A percentile compares a stretch with the other conserved stretches of the same genome.
These are phyloP conservation scores for Pseudomyrmex gracilis DNA, from an alignment of 1,140 invertebrate genomes.

Conservation along the genomic window DNA sequence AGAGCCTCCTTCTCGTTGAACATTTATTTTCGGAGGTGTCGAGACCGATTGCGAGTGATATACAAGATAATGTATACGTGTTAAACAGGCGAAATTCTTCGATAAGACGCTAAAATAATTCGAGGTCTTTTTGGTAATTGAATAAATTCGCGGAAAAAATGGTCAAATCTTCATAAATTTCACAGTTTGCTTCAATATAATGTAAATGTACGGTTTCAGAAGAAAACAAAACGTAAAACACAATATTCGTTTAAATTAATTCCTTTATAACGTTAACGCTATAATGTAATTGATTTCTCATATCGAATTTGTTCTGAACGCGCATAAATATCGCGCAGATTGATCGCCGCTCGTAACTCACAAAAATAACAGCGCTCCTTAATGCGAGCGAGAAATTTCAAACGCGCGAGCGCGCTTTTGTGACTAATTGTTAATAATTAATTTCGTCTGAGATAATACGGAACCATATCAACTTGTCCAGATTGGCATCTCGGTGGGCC, in stretches of 20 bases:
- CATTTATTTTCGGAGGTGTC: background rate
- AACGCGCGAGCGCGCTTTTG: background rate
- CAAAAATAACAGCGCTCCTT: slow-evolving; percentile 3
- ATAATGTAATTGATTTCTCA: slow-evolving; percentile 26
- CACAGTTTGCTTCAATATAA: too few species aligned
- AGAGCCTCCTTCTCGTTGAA: background rate
- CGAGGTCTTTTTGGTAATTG: background rate
- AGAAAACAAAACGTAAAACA: background rate
- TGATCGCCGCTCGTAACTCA: slow-evolving; percentile 38
- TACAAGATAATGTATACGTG: background rate
- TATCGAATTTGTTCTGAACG: background rate
- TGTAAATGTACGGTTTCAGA: too few species aligned
- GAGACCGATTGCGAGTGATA: background rate
- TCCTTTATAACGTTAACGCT: background rate
- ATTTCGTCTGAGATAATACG: slow-evolving; percentile 28
- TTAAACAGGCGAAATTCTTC: background rate
- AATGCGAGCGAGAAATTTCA: slow-evolving; percentile 31
- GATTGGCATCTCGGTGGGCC: slow-evolving; percentile 43
- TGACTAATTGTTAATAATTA: slow-evolving; percentile 56
- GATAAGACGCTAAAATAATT: background rate
- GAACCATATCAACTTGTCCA: slow-evolving; percentile 56
- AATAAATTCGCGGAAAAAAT: background rate
- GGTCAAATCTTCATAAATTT: background rate
- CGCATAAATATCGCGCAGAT: slow-evolving; percentile 23
- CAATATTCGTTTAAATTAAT: background rate